Evolutionary conservation across 2,113 vertebrate species (phyloP), one percentile per base, ranked within the genome.

Genomic region (Hucho hucho): DNA sequence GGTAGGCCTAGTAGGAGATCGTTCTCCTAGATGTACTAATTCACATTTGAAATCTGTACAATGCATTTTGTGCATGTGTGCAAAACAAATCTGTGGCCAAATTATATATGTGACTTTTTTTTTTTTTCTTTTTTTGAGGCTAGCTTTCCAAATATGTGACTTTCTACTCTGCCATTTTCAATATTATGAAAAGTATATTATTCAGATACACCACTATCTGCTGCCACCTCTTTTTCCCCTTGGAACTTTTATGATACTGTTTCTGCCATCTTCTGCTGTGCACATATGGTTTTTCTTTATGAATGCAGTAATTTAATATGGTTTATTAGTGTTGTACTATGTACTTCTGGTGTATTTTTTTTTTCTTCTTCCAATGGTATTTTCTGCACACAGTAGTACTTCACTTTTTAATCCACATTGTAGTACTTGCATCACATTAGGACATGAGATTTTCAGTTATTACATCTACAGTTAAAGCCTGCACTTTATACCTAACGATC

Each of bases 81-180:
- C 72, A 28, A 16, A 65, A 65, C 64, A 43, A 6, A 49, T 56
- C 49, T 81, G 81, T 77, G 65, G 81, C 85, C 83, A 88, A 90
- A 84, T 47, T 22, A 69, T 72, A 11, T 64, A 16, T 65, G n/a
- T 78, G 6, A 72, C 37, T 25, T 49, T 32, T 29, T 29, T 29
- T 81, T 5, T 82, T 49, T 32, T 29, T 29, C 4, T 81, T 5
- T 82, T 78, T 72, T 73, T 70, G 47, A 37, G 56, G 68, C 22
- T n/a, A 24, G 16, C 12, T 73, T 84, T 56, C 70, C 59, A 67
- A 64, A 22, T 73, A 76, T 83, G 64, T 32, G 32, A 32, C 32
- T 32, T 32, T 74, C 80, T 84, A 87, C 72, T 61, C 26, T 14
- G 59, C 29, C 25, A 67, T n/a, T 67, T 49, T 49, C 11, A 32